Conservation (phyloP, 2,888 invertebrate species). For the Erebia palarica region DNA sequence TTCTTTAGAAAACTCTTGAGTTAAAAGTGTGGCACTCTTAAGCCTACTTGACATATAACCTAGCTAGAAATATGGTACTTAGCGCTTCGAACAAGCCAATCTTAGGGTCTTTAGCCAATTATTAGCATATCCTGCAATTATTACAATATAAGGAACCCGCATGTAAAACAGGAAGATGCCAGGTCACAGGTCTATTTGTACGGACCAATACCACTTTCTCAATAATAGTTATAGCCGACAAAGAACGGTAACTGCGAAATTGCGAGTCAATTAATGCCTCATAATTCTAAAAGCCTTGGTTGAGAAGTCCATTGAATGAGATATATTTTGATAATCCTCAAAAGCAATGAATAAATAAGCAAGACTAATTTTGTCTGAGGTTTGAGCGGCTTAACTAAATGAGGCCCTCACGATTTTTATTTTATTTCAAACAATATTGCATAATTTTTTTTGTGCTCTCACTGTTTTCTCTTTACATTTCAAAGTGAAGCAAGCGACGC, state of each 20-base stretch:
- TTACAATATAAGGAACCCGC: constrained; percentile 52
- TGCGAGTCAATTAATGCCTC: not conserved
- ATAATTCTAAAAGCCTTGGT: not conserved
- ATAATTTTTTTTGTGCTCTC: too few relatives aligned
- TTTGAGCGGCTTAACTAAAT: too few relatives aligned
- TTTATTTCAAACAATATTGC: too few relatives aligned
- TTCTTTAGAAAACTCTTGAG: not conserved
- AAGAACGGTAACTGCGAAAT: constrained; percentile 8
- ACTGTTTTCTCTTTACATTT: too few relatives aligned
- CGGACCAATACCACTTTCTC: constrained; percentile 13
- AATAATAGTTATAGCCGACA: constrained; percentile 8
- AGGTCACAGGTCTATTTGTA: constrained; percentile 37
- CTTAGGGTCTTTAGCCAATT: constrained; percentile 63
- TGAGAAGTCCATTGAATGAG: not conserved
- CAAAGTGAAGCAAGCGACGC: too few relatives aligned
- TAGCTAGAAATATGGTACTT: not conserved
- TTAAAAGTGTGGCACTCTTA: not conserved
- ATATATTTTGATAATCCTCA: too few relatives aligned
- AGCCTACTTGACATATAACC: not conserved
- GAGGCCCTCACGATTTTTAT: too few relatives aligned
- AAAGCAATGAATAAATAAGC: too few relatives aligned
- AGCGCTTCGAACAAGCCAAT: constrained; percentile 21
- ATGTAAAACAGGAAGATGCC: constrained; percentile 43
- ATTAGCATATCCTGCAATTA: constrained; percentile 76
- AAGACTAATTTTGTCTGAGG: too few relatives aligned